These are phyloP conservation scores for Pithys albifrons DNA, from an alignment of 2,113 vertebrate genomes.

Conservation along the genomic window DNA sequence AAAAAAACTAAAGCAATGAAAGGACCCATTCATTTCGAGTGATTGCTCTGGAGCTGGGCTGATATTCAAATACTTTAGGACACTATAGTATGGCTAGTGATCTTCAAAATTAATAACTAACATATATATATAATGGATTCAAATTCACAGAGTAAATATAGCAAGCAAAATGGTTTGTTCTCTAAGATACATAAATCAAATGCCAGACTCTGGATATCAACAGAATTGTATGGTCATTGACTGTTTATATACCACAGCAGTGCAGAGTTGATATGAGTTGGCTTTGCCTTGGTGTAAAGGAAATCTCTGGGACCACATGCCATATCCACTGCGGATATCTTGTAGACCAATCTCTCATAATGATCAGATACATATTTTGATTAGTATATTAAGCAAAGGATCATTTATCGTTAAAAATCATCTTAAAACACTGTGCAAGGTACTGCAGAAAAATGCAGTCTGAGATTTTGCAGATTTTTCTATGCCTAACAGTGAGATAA, in stretches of 20 bases:
- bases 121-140: neutral
- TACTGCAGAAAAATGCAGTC: neutral
- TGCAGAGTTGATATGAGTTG: neutral
- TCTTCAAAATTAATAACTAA: neutral
- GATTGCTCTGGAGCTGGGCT: neutral
- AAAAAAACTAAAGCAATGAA: neutral
- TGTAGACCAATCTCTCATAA: neutral
- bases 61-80: neutral
- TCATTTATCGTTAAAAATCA: neutral
- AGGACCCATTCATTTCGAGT: neutral
- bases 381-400: neutral
- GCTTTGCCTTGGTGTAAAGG: neutral
- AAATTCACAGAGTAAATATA: slow-evolving; percentile 3
- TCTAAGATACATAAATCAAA: neutral
- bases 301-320: neutral
- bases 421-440: neutral
- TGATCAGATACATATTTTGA: neutral
- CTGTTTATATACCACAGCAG: neutral
- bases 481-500: neutral
- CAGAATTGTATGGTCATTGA: neutral
- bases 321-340: neutral
- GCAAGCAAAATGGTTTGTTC: neutral
- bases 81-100: neutral
- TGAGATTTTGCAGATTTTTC: neutral
- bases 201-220: neutral